phyloP scores from a whole-genome alignment of 2,113 vertebrate species.

The Muscicapa adusta region DNA sequence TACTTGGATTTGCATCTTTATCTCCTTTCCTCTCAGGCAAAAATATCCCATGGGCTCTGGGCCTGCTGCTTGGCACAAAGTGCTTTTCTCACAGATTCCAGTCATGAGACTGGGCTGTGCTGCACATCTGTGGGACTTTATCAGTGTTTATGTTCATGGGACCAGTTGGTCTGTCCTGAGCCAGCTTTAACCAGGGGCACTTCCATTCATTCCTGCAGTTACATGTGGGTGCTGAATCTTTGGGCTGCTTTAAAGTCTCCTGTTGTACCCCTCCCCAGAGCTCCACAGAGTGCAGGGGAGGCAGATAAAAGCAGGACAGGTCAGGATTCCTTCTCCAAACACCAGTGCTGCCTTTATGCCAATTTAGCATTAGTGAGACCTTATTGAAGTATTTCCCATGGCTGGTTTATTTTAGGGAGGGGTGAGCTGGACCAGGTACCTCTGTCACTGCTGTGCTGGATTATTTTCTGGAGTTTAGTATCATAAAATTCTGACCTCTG shows the following conservation, averaged over 20 bases:
- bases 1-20: neutral
- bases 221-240: neutral
- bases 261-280: neutral
- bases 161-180: neutral
- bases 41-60: neutral
- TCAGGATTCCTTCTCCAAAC: neutral
- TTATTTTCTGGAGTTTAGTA: neutral
- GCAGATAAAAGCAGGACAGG: neutral
- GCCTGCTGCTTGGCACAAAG: neutral
- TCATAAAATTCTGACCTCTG: neutral
- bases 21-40: neutral
- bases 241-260: neutral
- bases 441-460: neutral
- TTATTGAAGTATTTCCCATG: neutral
- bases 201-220: neutral
- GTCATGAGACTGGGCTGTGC: neutral
- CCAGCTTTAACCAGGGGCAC: neutral
- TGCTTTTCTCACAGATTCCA: neutral
- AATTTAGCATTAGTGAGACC: neutral
- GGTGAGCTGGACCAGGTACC: neutral
- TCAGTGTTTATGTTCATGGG: neutral
- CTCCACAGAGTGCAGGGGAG: neutral
- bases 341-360: neutral
- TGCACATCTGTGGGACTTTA: neutral
- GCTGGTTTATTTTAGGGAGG: neutral